phyloP scores from a whole-genome alignment of 2,888 invertebrate genomes.

The Noctua fimbriata region DNA sequence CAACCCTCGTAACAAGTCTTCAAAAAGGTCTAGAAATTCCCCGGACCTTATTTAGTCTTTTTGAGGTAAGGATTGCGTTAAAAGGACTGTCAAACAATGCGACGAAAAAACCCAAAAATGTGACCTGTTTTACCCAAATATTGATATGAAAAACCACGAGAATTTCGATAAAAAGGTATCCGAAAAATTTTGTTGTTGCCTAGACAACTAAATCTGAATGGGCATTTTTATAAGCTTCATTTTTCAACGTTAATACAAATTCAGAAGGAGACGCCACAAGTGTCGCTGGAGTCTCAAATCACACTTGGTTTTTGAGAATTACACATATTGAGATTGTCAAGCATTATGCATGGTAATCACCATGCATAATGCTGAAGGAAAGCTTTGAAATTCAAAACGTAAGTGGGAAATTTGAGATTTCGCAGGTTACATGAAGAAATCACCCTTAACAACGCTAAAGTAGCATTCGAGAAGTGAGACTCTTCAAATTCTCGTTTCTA shows the following conservation, averaged over 20 bases:
- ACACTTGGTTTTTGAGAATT: neutral
- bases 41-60: neutral
- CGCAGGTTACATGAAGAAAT: neutral
- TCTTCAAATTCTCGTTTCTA: neutral
- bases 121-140: neutral
- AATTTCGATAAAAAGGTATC: constrained; percentile 12
- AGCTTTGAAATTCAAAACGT: neutral
- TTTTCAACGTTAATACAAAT: neutral
- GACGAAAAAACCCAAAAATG: constrained; percentile 13
- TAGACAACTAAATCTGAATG: neutral
- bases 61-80: constrained; percentile 6
- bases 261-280: neutral
- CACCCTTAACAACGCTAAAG: neutral
- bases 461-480: neutral
- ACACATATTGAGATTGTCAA: neutral
- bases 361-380: too few relatives aligned
- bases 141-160: constrained; percentile 14
- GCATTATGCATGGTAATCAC: too few relatives aligned
- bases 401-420: neutral
- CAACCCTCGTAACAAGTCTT: constrained; percentile 3
- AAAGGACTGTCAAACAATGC: constrained; percentile 33
- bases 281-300: neutral
- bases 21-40: constrained; percentile 32
- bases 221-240: neutral
- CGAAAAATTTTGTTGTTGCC: neutral